phyloP scores from a whole-genome alignment of 2,113 vertebrate species.

The Colaptes auratus region DNA sequence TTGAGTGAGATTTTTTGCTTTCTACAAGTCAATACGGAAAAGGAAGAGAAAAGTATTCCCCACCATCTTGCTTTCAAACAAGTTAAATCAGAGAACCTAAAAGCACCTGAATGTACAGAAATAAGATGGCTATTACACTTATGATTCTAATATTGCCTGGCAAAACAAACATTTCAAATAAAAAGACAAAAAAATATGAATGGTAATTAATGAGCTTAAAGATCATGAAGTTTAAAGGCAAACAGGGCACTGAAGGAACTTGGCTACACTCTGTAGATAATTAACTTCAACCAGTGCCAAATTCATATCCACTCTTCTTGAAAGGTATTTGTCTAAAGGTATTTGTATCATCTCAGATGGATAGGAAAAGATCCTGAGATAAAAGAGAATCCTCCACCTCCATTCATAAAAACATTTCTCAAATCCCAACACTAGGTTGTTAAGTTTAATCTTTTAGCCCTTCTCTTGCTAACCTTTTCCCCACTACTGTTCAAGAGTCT shows the following conservation, averaged over 20 bases:
- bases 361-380: neutral
- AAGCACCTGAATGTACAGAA: neutral
- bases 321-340: neutral
- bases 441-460: neutral
- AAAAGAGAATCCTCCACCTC: neutral
- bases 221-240: neutral
- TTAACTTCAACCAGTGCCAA: neutral
- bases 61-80: neutral
- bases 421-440: neutral
- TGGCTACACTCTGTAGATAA: neutral
- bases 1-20: neutral
- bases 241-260: neutral
- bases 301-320: neutral
- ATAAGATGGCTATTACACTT: neutral
- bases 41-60: neutral
- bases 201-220: neutral
- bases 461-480: neutral
- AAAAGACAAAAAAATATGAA: rapidly evolving
- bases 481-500: neutral
- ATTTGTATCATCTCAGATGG: neutral
- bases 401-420: neutral
- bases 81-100: neutral
- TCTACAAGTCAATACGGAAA: neutral
- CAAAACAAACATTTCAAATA: neutral
- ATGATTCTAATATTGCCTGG: neutral